These are phyloP conservation scores for Trochalopteron elliotii DNA, from an alignment of 2,113 vertebrate species.

Conservation along the genomic window DNA sequence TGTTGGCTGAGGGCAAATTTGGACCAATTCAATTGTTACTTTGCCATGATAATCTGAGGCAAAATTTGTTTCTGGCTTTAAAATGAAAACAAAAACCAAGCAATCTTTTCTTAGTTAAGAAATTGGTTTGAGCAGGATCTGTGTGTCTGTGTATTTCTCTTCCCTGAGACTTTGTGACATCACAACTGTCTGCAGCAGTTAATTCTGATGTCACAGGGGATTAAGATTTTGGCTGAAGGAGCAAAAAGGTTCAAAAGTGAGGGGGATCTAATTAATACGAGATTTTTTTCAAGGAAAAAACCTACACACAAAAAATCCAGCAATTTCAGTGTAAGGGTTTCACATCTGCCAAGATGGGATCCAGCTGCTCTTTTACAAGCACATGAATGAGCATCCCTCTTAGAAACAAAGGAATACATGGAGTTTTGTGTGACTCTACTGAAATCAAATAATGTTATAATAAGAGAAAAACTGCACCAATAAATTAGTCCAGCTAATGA, in stretches of 20 bases:
- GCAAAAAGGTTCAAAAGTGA: background rate
- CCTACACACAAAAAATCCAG: background rate
- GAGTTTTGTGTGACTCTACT: background rate
- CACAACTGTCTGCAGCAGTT: background rate
- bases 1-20: background rate
- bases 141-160: background rate
- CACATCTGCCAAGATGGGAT: background rate
- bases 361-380: slow-evolving; percentile 34
- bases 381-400: background rate
- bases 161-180: background rate
- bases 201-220: background rate
- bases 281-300: background rate
- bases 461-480: background rate
- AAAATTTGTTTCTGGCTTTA: background rate
- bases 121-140: background rate
- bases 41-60: background rate
- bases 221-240: background rate
- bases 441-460: background rate
- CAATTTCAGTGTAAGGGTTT: background rate
- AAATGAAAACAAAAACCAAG: background rate
- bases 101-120: background rate
- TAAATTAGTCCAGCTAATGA: background rate
- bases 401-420: background rate
- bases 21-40: background rate
- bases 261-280: background rate